Evolutionary conservation across 2,888 invertebrate species (phyloP), one percentile per base, ranked within the genome.

Genomic region (Bruchidius siliquastri): DNA sequence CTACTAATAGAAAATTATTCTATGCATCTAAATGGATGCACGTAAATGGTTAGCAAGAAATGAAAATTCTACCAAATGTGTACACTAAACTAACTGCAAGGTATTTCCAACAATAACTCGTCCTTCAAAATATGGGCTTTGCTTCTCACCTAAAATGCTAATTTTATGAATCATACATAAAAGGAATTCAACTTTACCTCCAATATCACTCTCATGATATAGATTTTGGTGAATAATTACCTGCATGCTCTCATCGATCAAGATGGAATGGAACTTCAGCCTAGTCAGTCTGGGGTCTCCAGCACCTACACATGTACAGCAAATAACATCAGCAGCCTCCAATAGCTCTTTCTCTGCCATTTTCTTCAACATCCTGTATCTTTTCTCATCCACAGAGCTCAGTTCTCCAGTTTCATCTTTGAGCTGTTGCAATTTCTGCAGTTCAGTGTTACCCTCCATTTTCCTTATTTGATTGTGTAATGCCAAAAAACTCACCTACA

Each of bases 351-450:
- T 92, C 84, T 99, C 99, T 10, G 97, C 94, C 30, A 94, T 92
- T 82, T 97, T 95, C 79, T 98, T 96, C 79, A 99, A 86, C 77
- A 94, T 92, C 0, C 97, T 90, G 84, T 97, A 99, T 0, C 99
- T 90, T 77, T 98, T 94, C 85, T 99, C 99, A 86, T 99, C 99
- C 0, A 94, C 94, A 0, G 96, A 95, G 3, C 97, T 97, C 75
- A 99, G 87, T 85, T 99, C 99, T 0, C 99, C 99, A 0, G 98
- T 98, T 86, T 99, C 99, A 84, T 99, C 99, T 86, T 99, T 98
- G 68, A 99, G 87, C 81, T 98, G 94, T 80, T 99, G 98, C 75
- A 99, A 88, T 81, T 99, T 99, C 80, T 96, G 93, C 70, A 99
- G 88, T 84, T 99, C 99, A 13, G 95, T 94, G 76, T 96, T 94